A percentile compares a stretch with the other conserved stretches of the same genome.
Evolutionary conservation across 2,113 vertebrate species (phyloP).

Genomic region (Oreotrochilus melanogaster): DNA sequence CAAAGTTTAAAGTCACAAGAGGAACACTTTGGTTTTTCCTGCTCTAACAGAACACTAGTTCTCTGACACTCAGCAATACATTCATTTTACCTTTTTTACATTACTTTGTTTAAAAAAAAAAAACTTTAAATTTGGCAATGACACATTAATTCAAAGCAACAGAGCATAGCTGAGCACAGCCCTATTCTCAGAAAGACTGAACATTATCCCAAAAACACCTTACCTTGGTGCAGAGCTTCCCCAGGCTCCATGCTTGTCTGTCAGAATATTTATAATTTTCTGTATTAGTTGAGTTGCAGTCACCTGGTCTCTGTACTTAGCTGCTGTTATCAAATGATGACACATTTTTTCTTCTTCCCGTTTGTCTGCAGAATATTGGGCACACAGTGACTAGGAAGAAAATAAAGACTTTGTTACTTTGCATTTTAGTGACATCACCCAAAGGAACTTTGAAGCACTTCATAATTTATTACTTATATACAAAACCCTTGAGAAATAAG

Average conservation of each 20-base stretch:
- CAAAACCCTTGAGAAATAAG: background rate
- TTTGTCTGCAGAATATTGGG: slow-evolving; percentile 95
- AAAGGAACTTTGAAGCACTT: background rate
- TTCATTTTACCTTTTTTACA: background rate
- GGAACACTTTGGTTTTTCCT: background rate
- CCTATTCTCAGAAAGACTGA: background rate
- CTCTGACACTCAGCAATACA: background rate
- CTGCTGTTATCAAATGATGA: slow-evolving; percentile 95
- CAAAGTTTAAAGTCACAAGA: background rate
- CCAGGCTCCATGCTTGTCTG: slow-evolving; percentile 97
- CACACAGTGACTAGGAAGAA: slow-evolving; percentile 87
- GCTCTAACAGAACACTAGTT: background rate
- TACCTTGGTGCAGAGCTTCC: slow-evolving; percentile 90
- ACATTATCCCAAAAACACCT: background rate
- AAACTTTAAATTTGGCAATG: background rate
- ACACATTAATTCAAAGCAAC: background rate
- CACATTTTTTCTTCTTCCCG: slow-evolving; percentile 98
- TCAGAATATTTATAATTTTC: slow-evolving; percentile 97
- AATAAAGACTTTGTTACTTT: background rate
- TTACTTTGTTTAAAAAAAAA: background rate
- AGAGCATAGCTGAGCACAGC: background rate
- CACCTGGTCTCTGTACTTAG: slow-evolving; percentile 95
- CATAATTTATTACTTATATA: background rate
- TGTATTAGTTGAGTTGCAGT: slow-evolving; percentile 95
- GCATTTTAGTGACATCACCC: background rate